Evolutionary conservation across 2,113 vertebrate species (phyloP).

Genomic region (Tyto alba): DNA sequence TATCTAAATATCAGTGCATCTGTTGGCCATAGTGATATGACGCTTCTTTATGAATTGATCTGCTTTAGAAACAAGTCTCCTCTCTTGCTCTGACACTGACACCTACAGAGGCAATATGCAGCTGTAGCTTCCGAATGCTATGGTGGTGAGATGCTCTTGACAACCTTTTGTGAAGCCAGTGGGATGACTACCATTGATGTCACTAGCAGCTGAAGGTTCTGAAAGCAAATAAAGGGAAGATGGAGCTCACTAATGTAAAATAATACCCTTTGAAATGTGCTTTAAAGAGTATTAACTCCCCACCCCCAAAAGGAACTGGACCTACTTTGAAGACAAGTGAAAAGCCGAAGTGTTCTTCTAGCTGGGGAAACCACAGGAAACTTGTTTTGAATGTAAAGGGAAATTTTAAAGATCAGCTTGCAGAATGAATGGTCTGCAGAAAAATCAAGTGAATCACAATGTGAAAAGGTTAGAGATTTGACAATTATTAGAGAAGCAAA

Average conservation of each 20-base stretch:
- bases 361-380: not conserved
- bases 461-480: not conserved
- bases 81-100: not conserved
- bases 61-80: not conserved
- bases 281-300: not conserved
- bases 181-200: not conserved
- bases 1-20: not conserved
- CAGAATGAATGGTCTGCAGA: not conserved
- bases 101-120: not conserved
- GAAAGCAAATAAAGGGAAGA: not conserved
- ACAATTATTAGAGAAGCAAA: not conserved
- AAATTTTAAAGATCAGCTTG: not conserved
- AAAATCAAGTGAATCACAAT: not conserved
- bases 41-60: not conserved
- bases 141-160: not conserved
- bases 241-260: not conserved
- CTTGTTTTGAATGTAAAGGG: not conserved
- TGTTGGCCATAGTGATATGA: not conserved
- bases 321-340: not conserved
- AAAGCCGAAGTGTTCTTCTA: not conserved
- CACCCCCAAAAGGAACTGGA: not conserved
- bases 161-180: not conserved
- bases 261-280: not conserved
- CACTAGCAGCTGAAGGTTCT: not conserved
- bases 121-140: not conserved